Evolutionary conservation across 2,113 vertebrate genomes (phyloP), one percentile per base, ranked within the genome.

Genomic region (Psittacula cyanocephala): DNA sequence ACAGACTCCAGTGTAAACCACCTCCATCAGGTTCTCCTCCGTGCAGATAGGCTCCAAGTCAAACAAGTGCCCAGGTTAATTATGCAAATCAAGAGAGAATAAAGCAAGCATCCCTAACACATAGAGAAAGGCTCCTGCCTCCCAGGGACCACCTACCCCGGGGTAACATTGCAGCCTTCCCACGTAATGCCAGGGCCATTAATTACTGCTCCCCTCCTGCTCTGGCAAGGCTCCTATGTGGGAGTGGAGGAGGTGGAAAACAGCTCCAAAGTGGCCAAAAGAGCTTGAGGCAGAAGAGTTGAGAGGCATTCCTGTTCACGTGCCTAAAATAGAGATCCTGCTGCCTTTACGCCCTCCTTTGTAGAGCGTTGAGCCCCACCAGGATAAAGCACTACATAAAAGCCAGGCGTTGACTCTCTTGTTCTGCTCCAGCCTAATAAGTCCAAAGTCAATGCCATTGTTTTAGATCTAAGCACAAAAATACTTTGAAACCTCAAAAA

Each of bases 401-500:
- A 88, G 67, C 14, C 2, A 24, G 29, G 49, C n/a, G 28, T 20
- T 10, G 20, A 35, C 46, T 31, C 39, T 33, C 52, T 18, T 10
- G 52, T 60, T 79, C 81, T 79, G 63, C 75, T 88, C 67, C 91
- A 72, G 75, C 76, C 78, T 33, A 47, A 55, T 64, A 86, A 50
- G 63, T 15, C 62, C 43, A 37, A 60, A 27, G 82, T 24, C 82
- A 78, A 60, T 29, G 72, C 50, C 60, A 49, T 71, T 90, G 88
- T 78, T 95, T 59, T 39, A 69, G 18, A 91, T 84, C 82, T 75
- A 92, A 95, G 90, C 17, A 37, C 47, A 74, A 68, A 88, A 69
- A 75, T 12, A 75, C 81, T 91, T 27, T 41, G 86, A 91, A 91
- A 97, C 90, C 95, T 96, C 92, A 95, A 72, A 96, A 97, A 94